Base-by-base conservation (phyloP, 2,113 vertebrate genomes). In the Eublepharis macularius region DNA sequence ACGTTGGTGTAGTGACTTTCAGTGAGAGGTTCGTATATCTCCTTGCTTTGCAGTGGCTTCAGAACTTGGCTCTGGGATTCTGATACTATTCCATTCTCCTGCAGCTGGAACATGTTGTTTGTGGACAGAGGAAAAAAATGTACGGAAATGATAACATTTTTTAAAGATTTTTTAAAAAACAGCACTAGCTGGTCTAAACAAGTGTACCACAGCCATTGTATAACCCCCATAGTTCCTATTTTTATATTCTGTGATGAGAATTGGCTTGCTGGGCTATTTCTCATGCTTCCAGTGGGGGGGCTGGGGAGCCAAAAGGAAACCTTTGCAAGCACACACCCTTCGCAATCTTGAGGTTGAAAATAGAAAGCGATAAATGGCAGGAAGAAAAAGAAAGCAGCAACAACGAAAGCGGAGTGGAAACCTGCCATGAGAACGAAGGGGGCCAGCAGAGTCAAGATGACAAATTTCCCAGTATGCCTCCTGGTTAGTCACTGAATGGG, bases 311-410 rank as follows among this genome's bases (percentile, higher is more conserved):
- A 87, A 86, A 88, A 96, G 96, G 96, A 96, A 97, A 95, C 93
- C 89, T 95, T 95, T 90, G 86, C 92, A 94, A 96, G 95, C 93
- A 92, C 94, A 96, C 95, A 95, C 94, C 95, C 95, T 95, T 92
- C 90, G 90, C 94, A 94, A 95, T 94, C 94, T 63, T 91, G 84
- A 90, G 94, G 94, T 43, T 94, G 93, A 90, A 94, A 96, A 96
- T 91, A 96, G 96, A 95, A 95, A 93, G 88, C 93, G 94, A 96
- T 97, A 96, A 98, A 98, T 96, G 96, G 90, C 96, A 97, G 97
- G 97, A 97, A 97, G 95, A 97, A 95, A 95, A 95, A 94, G 95
- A 94, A 95, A 96, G 93, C 88, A 95, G 60, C 60, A 63, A 95
- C 60, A 63, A 95, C 95, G 95, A 95, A 94, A 94, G 90, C 82